These are phyloP conservation scores for Acanthiza pusilla DNA, from an alignment of 2,797 vertebrate genomes.

Conservation along the genomic window DNA sequence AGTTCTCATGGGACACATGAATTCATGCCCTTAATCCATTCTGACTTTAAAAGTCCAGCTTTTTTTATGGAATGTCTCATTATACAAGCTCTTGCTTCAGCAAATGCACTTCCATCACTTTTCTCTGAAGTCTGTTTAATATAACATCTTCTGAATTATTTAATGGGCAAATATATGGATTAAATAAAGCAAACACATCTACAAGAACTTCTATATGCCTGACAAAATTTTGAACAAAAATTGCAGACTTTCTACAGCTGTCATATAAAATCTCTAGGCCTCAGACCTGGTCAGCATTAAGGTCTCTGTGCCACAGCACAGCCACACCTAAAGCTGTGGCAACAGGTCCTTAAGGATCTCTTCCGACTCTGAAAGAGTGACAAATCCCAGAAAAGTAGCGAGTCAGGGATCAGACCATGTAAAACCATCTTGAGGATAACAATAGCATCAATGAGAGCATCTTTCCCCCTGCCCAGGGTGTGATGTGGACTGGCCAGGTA, in stretches of 20 bases:
- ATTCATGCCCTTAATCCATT: conserved; percentile 60
- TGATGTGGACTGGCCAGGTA: not conserved
- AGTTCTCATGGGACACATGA: conserved; percentile 55
- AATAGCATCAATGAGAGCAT: not conserved
- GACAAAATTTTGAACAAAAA: not conserved
- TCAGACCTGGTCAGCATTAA: not conserved
- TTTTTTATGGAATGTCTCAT: conserved; percentile 48
- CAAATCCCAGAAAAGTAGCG: not conserved
- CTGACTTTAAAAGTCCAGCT: conserved; percentile 58
- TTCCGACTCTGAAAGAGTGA: not conserved
- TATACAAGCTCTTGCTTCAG: conserved; percentile 41
- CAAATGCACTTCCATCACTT: conserved; percentile 53
- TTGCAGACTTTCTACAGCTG: not conserved
- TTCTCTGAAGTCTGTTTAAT: conserved; percentile 58
- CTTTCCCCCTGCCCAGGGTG: not conserved
- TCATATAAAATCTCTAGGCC: not conserved
- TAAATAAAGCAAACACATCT: conserved; percentile 53
- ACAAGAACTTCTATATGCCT: not conserved
- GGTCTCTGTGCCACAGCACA: not conserved
- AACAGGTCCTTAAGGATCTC: not conserved
- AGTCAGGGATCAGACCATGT: not conserved
- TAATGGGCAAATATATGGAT: conserved; percentile 59
- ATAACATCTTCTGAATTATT: conserved; percentile 58
- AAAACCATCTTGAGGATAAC: not conserved
- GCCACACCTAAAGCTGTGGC: not conserved